Base-by-base conservation (phyloP, 2,888 invertebrate species). In the Leptinotarsa haldemani region DNA sequence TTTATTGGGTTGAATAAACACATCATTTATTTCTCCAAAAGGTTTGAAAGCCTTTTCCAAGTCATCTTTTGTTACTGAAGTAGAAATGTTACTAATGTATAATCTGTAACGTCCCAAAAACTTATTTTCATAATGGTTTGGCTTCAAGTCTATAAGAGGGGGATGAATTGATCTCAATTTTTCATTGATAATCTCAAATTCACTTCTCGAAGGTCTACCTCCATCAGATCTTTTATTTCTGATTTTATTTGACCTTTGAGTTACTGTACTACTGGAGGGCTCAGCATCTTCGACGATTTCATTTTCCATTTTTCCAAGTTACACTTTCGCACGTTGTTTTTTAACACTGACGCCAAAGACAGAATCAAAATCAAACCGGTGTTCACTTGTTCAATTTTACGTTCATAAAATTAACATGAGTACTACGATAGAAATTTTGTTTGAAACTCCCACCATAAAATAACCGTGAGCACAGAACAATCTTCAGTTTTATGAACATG, bases 1-100 rank as follows among this genome's bases (percentile, higher is more conserved):
- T 86, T 98, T 97, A 77, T 95, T 94, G 74, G 95, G 94, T 87
- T 98, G 98, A 20, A 98, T 90, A 86, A 97, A 99, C 48, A 96
- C 89, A 86, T 99, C 98, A 13, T 94, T 93, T 63, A 94, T 91
- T 89, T 98, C 97, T 48, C 99, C 99, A 87, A 91, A 97, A 53
- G 93, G 91, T 73, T 92, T 90, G 86, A 99, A 98, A 86, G 97
- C 87, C 77, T 92, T 92, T 72, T 92, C 92, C 73, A 99, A 90
- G 84, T 98, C 97, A 65, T 95, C 94, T 85, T 98, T 97, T 2
- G 93, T 93, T 0, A 94, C 92, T 84, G 97, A 97, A 81, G 91
- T 92, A 0, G 97, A 94, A 5, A 99, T 89, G 87, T 98, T 98
- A 30, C 98, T 85, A 81, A 99, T 94, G 86, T 98, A 99, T 48